Base-by-base conservation (phyloP, 2,888 invertebrate genomes). In the Tipula lateralis region DNA sequence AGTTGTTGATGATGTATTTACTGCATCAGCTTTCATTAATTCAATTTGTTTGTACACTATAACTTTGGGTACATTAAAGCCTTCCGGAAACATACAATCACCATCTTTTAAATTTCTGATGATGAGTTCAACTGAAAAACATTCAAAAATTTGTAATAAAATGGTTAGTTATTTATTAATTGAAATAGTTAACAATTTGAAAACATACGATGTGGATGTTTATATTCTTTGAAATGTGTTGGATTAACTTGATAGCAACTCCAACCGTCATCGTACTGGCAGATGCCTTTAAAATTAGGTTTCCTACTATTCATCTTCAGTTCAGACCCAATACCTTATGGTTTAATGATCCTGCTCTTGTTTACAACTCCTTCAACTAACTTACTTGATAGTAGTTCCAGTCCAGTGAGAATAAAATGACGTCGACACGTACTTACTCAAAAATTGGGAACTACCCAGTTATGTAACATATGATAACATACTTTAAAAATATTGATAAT, bases 211-310 rank as follows among this genome's bases (percentile, higher is more conserved):
- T 96, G 95, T 7, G 93, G 92, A 91, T 97, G 97, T 39, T 92
- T 92, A 89, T 92, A 96, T 89, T 97, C 95, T 85, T 92, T 92
- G 86, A 97, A 95, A 90, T 98, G 98, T 85, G 94, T 93, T 0
- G 96, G 96, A 91, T 97, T 97, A 87, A 93, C 93, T 84, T 97
- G 92, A 88, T 95, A 97, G 88, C 97, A 97, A n/a, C n/a, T n/a
- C n/a, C n/a, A n/a, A 86, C 92, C 93, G 32, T 93, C 93, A 6
- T 94, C 95, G 89, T 95, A 96, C 19, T 93, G 93, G 88, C 97
- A 97, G 85, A 91, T 29, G 50, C 83, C 36, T 83, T 83, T 83
- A 83, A 82, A 82, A 16, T 82, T 82, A n/a, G n/a, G n/a, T n/a
- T n/a, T n/a, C n/a, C n/a, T n/a, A n/a, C n/a, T n/a, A 24, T 66